Evolutionary conservation across 2,888 invertebrate genomes (phyloP), one percentile per base, ranked within the genome.

Genomic region (Athripsodes cinereus): DNA sequence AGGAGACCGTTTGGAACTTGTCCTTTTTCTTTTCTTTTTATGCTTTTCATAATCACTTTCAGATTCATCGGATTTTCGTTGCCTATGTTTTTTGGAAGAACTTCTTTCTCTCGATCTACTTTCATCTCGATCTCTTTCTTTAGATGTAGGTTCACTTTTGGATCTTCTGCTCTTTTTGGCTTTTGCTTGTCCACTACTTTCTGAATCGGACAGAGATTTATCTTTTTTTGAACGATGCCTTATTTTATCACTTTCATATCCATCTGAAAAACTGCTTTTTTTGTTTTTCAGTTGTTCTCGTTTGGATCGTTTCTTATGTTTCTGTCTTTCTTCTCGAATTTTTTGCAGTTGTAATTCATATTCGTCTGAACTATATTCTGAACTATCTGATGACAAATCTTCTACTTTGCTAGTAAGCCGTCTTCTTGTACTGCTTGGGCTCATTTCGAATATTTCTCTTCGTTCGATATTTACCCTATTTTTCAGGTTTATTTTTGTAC

Each of bases 251-350:
- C 70, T 76, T 56, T 79, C 79, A 60, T 77, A 78, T 11, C 78
- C 79, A 66, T 79, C 79, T 67, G 78, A 79, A 66, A 78, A 79
- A 67, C 78, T 79, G 67, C 73, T 77, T 68, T 78, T 75, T 50
- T 70, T 65, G 44, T 71, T 71, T 55, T 72, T 66, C 46, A 72
- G 63, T 62, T 71, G 69, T 69, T 75, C 75, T 35, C 57, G 60
- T 53, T 59, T 62, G 18, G 44, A 35, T 35, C 55, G 58, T 54
- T 59, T 59, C 48, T 62, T 70, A 57, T 74, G 73, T 57, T 70
- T 69, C 62, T 73, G 71, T 64, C 69, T 72, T 58, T 70, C 71
- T 53, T 69, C 66, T 66, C 60, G 49, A 6, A 53, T 21, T 21
- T 72, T 68, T 65, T 70, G 73, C 51, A 67, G 66, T 52, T 71